Evolutionary conservation across 2,113 vertebrate genomes (phyloP).

Genomic region (Willisornis vidua): DNA sequence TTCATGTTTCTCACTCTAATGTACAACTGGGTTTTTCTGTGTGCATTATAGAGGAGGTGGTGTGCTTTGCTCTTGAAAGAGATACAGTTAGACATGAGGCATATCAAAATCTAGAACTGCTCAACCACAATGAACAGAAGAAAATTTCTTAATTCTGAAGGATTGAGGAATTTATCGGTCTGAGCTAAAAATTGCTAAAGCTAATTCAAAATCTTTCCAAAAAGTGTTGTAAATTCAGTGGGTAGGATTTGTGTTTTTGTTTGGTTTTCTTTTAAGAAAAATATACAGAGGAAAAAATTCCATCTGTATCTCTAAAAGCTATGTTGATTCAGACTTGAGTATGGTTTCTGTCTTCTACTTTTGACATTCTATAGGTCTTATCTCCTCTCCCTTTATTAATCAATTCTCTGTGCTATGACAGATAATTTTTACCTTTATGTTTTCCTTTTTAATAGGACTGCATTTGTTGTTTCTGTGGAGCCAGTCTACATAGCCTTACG

Average conservation of each 20-base stretch:
- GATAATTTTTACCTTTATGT: background rate
- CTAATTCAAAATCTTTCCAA: background rate
- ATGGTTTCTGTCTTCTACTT: background rate
- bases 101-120: background rate
- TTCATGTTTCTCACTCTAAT: background rate
- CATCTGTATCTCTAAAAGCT: background rate
- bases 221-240: background rate
- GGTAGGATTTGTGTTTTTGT: no score
- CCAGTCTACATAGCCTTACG: background rate
- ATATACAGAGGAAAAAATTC: background rate
- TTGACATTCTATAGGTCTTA: background rate
- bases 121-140: accelerated
- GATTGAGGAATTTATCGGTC: background rate
- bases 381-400: background rate
- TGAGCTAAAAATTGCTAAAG: background rate
- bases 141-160: background rate
- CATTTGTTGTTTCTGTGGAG: background rate
- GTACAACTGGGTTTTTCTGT: background rate
- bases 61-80: background rate
- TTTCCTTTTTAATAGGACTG: background rate
- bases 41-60: background rate
- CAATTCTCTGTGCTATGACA: background rate
- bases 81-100: background rate
- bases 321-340: background rate
- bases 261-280: background rate